Evolutionary conservation across 2,888 invertebrate genomes (phyloP), one percentile per base, ranked within the genome.

Genomic region (Liopterus haemorrhoidalis): DNA sequence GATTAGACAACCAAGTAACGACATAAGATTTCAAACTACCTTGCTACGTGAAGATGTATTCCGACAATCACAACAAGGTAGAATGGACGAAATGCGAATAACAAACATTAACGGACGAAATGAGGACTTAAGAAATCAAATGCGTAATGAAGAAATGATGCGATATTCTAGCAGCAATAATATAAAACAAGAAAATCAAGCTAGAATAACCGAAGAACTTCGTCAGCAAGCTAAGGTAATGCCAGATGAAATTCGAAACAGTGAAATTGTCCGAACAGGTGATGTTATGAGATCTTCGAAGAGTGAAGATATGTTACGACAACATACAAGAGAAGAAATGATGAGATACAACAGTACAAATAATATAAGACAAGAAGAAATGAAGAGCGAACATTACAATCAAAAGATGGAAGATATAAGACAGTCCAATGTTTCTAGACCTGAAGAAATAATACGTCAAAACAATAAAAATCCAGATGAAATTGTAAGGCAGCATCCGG

Each of bases 321-420:
- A 64, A 19, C 62, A 63, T 41, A 50, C 51, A 24, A 30, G 52
- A n/a, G 39, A 44, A 20, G 60, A 60, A 25, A 57, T 59, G 42
- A 50, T 57, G 48, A 48, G 64, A 30, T 68, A 67, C 48, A 64
- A 68, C 5, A 68, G 68, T 48, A 66, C 66, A 46, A 66, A 66
- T 4, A 68, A 68, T 45, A 65, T 68, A 19, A 57, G 66, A 47
- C 60, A 63, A 38, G 62, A 64, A 38, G 59, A 58, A 45, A n/a
- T n/a, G n/a, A n/a, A n/a, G n/a, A n/a, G 58, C 57, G 30, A 57
- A 58, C 49, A 52, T 58, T 14, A 61, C 61, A 21, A 52, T 59
- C n/a, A 59, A 59, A 19, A 8, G 36, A 36, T 11, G 36, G 14
- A n/a, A 39, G 39, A 28, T 15, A 36, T 6, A 21, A n/a, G 18